Percentiles rank a stretch among this genome's conserved stretches.
Evolutionary conservation across 2,113 vertebrate species (phyloP).

Genomic region (Xiphias gladius): DNA sequence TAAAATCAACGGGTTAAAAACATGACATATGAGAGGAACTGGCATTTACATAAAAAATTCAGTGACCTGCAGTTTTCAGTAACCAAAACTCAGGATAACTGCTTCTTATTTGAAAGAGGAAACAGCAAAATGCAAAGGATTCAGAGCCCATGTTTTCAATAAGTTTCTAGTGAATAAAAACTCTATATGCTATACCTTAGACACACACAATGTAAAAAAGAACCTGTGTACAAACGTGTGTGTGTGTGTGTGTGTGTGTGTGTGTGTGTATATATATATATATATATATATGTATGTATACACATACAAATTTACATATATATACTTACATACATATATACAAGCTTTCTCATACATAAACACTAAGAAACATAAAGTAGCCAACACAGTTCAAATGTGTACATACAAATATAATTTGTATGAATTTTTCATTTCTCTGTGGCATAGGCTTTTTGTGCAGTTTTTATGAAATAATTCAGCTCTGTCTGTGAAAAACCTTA

Average conservation of each 20-base stretch:
- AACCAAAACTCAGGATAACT: neutral
- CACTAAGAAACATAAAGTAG: neutral
- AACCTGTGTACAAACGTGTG: neutral
- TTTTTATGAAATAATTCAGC: conserved; percentile 65
- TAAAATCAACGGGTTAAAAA: conserved; percentile 11
- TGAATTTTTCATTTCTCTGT: conserved; percentile 41
- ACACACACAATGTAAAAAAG: neutral
- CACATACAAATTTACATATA: neutral
- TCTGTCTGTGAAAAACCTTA: conserved; percentile 56
- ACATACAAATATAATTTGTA: conserved; percentile 40
- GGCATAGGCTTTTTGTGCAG: conserved; percentile 44
- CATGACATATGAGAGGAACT: neutral
- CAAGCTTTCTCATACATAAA: neutral
- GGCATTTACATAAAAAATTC: conserved; percentile 9
- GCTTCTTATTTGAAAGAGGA: neutral
- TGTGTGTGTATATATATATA: neutral
- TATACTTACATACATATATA: neutral
- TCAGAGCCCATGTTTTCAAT: neutral
- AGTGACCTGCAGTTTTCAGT: conserved; percentile 11
- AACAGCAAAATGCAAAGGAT: neutral
- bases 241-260: too few species aligned
- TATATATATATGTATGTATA: neutral
- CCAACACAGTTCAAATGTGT: conserved; percentile 28
- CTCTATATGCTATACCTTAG: neutral
- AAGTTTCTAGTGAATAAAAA: too few species aligned